Evolutionary conservation across 1,140 invertebrate species (phyloP), one percentile per base, ranked within the genome.

Genomic region (Drosophila pectinifera): DNA sequence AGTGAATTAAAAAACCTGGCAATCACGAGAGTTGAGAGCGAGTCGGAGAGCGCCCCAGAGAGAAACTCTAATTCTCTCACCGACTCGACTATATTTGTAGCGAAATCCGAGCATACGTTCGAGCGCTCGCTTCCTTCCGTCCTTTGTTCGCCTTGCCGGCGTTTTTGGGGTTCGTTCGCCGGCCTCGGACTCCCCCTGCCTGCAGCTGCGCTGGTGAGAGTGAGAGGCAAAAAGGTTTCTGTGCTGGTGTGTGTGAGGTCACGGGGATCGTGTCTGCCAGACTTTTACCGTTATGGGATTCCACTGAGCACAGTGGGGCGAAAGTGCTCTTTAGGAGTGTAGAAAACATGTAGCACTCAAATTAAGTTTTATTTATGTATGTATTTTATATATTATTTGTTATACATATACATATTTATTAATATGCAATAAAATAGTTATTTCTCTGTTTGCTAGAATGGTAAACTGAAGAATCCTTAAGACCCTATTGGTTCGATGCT

Each of bases 51-150:
- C 58, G 63, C 13, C 34, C 28, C 10, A 11, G 8, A 14, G 45
- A 38, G 22, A n/a, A 13, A n/a, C 24, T 36, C 26, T n/a, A 22
- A 31, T 31, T 49, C 43, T 43, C 38, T 55, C 64, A 34, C 42
- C 41, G 64, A 43, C 46, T 59, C 46, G 61, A 53, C 49, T 36
- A 53, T 36, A 74, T 76, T 88, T 86, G 82, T 79, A 76, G 67
- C 84, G 78, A 89, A 88, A 89, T 89, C 63, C 74, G 77, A 89
- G 77, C 84, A 89, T 89, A 90, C 80, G 85, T 74, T 89, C 80
- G 65, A 90, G 85, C 84, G 84, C 65, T 84, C 46, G 55, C 61
- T 88, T 88, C 84, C 83, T 85, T 84, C 68, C 83, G 67, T 53
- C 56, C 77, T 73, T 62, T 57, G 45, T 70, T 78, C 61, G 42